Percentiles rank a stretch among this genome's conserved stretches.
phyloP scores from a whole-genome alignment of 2,113 vertebrate species.

The Anarhynchus alexandrinus region DNA sequence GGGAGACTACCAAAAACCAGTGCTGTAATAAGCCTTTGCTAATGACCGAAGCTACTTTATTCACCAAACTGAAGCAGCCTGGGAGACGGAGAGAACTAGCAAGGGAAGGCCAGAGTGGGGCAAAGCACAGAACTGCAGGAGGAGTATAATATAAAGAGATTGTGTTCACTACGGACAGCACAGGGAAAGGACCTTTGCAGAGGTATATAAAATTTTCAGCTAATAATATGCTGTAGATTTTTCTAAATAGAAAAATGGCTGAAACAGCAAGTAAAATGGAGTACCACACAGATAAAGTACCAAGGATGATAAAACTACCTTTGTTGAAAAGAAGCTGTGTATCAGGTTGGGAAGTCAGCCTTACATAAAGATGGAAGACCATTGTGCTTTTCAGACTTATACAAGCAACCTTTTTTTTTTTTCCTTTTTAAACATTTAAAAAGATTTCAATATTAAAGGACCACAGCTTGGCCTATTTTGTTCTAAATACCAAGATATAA shows the following conservation, averaged over 20 bases:
- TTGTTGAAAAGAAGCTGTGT: background rate
- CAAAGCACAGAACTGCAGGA: background rate
- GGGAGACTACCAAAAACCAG: background rate
- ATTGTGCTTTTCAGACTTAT: background rate
- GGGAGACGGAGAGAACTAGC: background rate
- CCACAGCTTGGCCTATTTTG: background rate
- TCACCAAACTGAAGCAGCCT: background rate
- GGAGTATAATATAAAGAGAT: background rate
- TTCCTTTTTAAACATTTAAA: background rate
- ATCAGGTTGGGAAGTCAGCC: background rate
- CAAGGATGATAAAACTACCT: background rate
- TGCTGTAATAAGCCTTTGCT: background rate
- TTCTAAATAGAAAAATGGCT: background rate
- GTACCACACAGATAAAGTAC: background rate
- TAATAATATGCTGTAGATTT: background rate
- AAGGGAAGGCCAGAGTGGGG: background rate
- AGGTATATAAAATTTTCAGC: background rate
- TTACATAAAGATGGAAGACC: background rate
- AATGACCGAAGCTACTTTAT: background rate
- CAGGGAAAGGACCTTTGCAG: background rate
- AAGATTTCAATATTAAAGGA: background rate
- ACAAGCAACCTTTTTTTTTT: background rate
- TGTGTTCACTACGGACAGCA: background rate
- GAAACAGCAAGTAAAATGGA: slow-evolving; percentile 28
- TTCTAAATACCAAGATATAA: background rate